Base-by-base conservation (phyloP, 2,888 invertebrate genomes). In the Epinotia bilunana region DNA sequence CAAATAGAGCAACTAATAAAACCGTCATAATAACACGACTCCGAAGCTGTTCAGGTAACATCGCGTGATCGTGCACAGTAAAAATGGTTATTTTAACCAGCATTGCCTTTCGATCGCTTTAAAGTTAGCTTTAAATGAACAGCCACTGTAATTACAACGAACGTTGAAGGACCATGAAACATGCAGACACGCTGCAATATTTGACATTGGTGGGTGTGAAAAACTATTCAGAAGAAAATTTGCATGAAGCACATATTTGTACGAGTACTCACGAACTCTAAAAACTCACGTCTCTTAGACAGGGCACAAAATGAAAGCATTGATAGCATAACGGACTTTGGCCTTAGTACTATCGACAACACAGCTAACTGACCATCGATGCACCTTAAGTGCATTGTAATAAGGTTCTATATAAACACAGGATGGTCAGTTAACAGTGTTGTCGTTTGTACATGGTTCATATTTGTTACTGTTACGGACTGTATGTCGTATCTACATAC, bases 91-190 rank as follows among this genome's bases (percentile, higher is more conserved):
- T 79, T 80, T 78, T 74, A 76, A 46, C 77, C 71, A 74, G 73
- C 77, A 76, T 72, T 77, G 72, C 76, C 63, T 74, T 75, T 60
- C 63, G 77, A 80, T 81, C 83, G 82, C 81, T 87, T 84, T 79
- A 84, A 86, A 84, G 82, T 84, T 84, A 77, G 83, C 82, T 77
- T 79, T 81, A 84, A 86, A 84, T 83, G 83, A 82, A 79, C 83
- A 80, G 78, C 73, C 79, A 79, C 79, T 82, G 80, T 86, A 86
- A 87, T 87, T 87, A 85, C 80, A 80, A 77, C 81, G 83, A 82
- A 23, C 81, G 82, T 83, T 77, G 69, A 79, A 81, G 76, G 79
- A 78, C 80, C 79, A 78, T 71, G 73, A 78, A 80, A 80, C 80
- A 76, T 74, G 69, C 72, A 20, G 77, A 16, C 76, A 68, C 53